Conservation (phyloP, 2,113 vertebrate genomes). For the Otis tarda region DNA sequence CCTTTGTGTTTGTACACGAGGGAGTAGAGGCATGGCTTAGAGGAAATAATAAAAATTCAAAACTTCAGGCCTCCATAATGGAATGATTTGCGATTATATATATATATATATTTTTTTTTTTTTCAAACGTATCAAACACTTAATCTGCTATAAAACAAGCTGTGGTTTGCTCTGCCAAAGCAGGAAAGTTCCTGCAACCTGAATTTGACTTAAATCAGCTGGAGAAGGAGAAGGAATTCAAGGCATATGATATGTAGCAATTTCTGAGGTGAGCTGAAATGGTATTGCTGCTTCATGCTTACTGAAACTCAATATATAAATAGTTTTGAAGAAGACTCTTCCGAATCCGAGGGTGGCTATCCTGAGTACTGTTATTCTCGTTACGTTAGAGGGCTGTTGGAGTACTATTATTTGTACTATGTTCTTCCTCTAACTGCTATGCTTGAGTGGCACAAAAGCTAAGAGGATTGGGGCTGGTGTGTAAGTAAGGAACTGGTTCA, state of each 20-base stretch:
- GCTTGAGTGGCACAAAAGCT: neutral
- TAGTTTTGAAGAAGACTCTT: neutral
- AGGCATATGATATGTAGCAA: neutral
- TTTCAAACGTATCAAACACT: neutral
- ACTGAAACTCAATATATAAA: neutral
- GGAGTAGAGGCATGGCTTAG: neutral
- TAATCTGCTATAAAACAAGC: neutral
- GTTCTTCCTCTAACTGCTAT: neutral
- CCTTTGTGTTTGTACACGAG: accelerated
- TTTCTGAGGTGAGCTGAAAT: neutral
- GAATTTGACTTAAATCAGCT: neutral
- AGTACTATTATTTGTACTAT: neutral
- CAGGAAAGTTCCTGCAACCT: neutral
- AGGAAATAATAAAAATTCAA: neutral
- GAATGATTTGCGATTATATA: neutral
- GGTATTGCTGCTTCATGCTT: neutral
- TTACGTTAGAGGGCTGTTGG: neutral
- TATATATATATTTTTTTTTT: too few species aligned
- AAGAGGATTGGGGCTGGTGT: neutral
- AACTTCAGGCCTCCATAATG: neutral
- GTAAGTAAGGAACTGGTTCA: neutral
- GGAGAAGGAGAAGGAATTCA: neutral
- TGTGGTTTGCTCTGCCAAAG: neutral
- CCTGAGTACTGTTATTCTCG: neutral
- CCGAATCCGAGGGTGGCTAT: neutral